Base-by-base conservation (phyloP, 2,113 vertebrate genomes). In the Garra rufa region DNA sequence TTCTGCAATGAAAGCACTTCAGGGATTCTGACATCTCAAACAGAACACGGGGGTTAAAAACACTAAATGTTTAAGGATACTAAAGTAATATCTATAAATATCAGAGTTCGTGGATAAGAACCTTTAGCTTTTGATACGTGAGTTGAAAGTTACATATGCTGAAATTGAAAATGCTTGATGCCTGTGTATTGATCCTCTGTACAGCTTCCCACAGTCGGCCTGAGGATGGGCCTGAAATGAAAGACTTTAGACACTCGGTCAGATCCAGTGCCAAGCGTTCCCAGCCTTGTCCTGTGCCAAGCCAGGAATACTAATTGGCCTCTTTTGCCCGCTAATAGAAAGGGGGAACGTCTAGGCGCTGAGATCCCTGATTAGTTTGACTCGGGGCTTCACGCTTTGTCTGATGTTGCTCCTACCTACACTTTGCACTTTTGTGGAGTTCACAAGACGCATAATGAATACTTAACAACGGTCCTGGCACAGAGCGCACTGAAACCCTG, bases 241-340 rank as follows among this genome's bases (percentile, higher is more conserved):
- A 83, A 83, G 82, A 28, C 50, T 63, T 73, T 43, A 83, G 61
- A 81, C 76, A 48, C 70, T 46, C 86, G 70, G 48, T 84, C 91
- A 92, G 88, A 89, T 90, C 87, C 82, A 83, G 88, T 88, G 88
- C 89, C 88, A 87, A 83, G 89, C 73, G 50, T 78, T 89, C 91
- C 89, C 90, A 91, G 90, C 77, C 87, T 86, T 86, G 79, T 89
- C 88, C 88, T 9, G 63, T 84, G 87, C 88, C 28, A 80, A 90
- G 91, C 92, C 92, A 93, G 88, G 90, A 94, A 93, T 93, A 88
- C 89, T 93, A 93, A 94, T 93, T 87, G 83, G 82, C 69, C 85
- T 88, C 38, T 41, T 82, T 86, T 86, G 76, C 76, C 52, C 69
- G 73, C 71, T 86, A 77, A 76, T 81, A 44, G 69, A 90, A 90